These are phyloP conservation scores for Scomberomorus guttatus DNA, from an alignment of 2,797 vertebrate genomes.

Conservation along the genomic window DNA sequence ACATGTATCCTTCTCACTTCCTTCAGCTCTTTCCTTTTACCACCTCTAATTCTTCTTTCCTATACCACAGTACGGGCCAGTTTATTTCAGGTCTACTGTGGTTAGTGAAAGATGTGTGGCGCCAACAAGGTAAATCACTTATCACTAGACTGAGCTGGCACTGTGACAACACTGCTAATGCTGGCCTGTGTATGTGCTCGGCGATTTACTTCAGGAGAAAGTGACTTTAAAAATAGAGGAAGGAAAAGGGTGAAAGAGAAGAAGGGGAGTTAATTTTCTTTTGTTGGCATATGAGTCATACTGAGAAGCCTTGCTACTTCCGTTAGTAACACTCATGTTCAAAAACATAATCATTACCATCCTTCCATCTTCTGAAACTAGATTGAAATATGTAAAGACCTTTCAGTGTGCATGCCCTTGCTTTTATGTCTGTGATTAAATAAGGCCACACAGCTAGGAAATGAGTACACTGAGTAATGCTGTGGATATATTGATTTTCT, in stretches of 20 bases:
- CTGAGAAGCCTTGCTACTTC: constrained; percentile 23
- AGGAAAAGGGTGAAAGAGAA: constrained; percentile 11
- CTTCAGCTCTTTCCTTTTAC: constrained; percentile 27
- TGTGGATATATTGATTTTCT: constrained; percentile 75
- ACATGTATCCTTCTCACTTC: constrained; percentile 28
- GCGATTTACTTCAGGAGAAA: constrained; percentile 33
- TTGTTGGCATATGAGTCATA: constrained; percentile 40
- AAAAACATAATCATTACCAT: constrained; percentile 21
- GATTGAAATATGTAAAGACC: constrained; percentile 30
- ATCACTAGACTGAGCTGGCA: constrained; percentile 38
- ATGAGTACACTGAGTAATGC: constrained; percentile 57
- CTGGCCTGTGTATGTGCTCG: constrained; percentile 17
- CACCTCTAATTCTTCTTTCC: constrained; percentile 20
- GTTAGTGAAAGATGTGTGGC: constrained; percentile 57
- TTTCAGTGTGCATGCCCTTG: constrained; percentile 21
- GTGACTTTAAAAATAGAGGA: constrained; percentile 2
- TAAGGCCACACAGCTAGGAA: constrained; percentile 56
- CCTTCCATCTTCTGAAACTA: constrained; percentile 6
- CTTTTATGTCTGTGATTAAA: constrained; percentile 69
- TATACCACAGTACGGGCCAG: background rate
- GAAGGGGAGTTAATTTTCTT: constrained; percentile 6
- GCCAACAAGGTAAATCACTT: constrained; percentile 61
- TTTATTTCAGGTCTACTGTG: constrained; percentile 46
- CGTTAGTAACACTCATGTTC: constrained; percentile 10
- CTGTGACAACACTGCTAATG: constrained; percentile 51